Evolutionary conservation across 2,113 vertebrate genomes (phyloP).

Genomic region (Muntiacus reevesi): DNA sequence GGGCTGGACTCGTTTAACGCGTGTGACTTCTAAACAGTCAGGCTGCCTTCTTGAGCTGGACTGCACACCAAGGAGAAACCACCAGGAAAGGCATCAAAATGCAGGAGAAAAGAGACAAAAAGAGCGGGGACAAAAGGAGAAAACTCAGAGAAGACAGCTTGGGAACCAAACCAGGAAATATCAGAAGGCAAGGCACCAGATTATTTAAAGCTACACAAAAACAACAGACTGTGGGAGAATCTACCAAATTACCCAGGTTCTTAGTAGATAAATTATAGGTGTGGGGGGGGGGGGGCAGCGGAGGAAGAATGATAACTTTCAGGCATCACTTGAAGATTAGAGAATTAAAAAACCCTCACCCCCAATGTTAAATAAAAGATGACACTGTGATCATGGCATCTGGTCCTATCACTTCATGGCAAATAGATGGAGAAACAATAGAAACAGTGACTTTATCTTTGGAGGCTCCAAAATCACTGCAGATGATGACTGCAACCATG

Average conservation of each 20-base stretch:
- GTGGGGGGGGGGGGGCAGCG: rapidly evolving
- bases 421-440: neutral
- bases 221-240: neutral
- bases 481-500: neutral
- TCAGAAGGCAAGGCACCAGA: neutral
- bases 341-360: neutral
- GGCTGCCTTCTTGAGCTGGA: neutral
- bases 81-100: neutral
- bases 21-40: neutral
- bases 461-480: neutral
- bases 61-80: neutral
- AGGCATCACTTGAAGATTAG: neutral
- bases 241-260: neutral
- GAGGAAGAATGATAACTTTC: neutral
- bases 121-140: neutral
- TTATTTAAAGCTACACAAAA: neutral
- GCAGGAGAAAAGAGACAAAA: neutral
- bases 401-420: neutral
- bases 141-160: neutral
- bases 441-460: neutral
- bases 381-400: neutral
- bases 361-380: neutral
- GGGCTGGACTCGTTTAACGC: neutral
- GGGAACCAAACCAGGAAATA: neutral
- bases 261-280: neutral